Percentiles rank a stretch among this genome's conserved stretches.
phyloP scores from a whole-genome alignment of 2,888 invertebrate genomes.

The Amiota minor region DNA sequence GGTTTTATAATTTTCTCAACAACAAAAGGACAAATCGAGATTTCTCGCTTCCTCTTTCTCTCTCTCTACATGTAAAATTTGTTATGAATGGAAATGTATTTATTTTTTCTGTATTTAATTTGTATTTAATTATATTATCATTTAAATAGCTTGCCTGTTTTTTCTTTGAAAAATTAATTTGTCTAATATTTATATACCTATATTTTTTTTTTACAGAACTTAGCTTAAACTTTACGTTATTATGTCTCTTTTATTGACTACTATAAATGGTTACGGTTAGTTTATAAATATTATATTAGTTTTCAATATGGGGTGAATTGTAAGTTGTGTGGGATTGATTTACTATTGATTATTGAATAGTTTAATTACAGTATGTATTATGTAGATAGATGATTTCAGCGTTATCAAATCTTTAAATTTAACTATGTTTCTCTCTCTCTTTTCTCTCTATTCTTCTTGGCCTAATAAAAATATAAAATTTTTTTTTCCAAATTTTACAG shows the following conservation, averaged over 20 bases:
- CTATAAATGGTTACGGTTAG: background rate
- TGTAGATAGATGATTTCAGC: no score
- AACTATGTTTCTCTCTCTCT: no score
- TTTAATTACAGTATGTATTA: no score
- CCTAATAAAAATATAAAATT: no score
- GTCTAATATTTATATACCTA: background rate
- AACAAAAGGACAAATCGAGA: background rate
- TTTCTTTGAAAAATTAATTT: conserved; percentile 7
- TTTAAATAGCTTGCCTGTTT: conserved; percentile 16
- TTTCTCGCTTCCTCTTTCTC: no score
- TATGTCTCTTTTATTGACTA: conserved; percentile 22
- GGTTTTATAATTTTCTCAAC: conserved; percentile 28
- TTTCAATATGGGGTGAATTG: background rate
- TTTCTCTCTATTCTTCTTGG: no score
- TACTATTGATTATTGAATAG: no score
- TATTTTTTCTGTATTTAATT: conserved; percentile 22
- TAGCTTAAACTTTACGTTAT: background rate
- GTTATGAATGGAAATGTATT: conserved; percentile 5
- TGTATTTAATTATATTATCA: conserved; percentile 2
- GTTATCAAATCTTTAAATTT: no score
- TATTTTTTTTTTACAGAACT: background rate
- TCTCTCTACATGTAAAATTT: background rate
- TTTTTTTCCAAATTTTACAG: no score
- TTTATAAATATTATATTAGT: conserved; percentile 8
- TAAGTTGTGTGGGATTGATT: no score